phyloP scores from a whole-genome alignment of 2,888 invertebrate species.

The Dryadula phaetusa region DNA sequence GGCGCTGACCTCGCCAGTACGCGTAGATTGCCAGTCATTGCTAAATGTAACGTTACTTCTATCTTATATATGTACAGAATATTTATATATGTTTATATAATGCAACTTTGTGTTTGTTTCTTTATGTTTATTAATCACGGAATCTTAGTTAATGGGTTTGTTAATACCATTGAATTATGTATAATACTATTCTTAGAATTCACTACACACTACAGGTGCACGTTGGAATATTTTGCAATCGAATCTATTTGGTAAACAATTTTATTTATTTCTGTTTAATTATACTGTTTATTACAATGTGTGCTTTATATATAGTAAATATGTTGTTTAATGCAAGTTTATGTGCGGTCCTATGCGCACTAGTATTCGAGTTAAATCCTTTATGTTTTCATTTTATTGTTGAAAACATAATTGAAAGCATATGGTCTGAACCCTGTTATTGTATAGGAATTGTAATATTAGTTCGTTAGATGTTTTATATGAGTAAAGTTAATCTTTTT shows the following conservation, averaged over 20 bases:
- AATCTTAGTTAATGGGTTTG: not conserved
- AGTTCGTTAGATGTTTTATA: no score
- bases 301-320: not conserved
- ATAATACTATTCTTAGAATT: not conserved
- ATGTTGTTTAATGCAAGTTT: not conserved
- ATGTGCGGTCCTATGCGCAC: no score
- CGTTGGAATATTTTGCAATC: not conserved
- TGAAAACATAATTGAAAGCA: no score
- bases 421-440: no score
- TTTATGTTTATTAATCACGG: not conserved
- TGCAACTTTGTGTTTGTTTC: conserved; percentile 3
- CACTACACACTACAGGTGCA: not conserved
- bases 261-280: not conserved
- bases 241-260: not conserved
- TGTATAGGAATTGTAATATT: no score
- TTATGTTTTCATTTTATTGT: no score
- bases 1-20: conserved; percentile 37
- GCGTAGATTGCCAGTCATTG: conserved; percentile 37
- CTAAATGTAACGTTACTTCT: conserved; percentile 27
- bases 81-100: not conserved
- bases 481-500: no score
- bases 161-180: not conserved
- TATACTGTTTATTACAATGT: not conserved
- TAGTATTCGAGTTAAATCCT: no score
- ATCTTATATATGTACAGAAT: conserved; percentile 7